These are phyloP conservation scores for Adoxophyes honmai DNA, from an alignment of 1,140 invertebrate genomes.

Conservation along the genomic window DNA sequence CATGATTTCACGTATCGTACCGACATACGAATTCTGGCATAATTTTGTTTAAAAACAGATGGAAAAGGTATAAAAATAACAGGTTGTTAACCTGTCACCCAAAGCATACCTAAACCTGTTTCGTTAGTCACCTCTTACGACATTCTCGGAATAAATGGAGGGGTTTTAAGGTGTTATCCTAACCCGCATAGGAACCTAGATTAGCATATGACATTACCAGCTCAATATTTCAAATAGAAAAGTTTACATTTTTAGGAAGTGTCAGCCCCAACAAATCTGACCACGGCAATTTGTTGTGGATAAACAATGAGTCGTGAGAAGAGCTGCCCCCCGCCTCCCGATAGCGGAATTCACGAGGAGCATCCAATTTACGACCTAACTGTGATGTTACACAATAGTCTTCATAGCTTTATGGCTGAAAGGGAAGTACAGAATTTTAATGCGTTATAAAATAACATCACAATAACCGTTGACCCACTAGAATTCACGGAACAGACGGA, in stretches of 20 bases:
- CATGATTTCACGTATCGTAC: too few relatives aligned
- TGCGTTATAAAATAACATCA: conserved; percentile 12
- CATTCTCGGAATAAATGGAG: too few relatives aligned
- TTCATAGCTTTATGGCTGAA: conserved; percentile 18
- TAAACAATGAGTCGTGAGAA: conserved; percentile 65
- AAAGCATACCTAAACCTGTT: too few relatives aligned
- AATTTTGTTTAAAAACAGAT: too few relatives aligned
- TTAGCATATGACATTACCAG: too few relatives aligned
- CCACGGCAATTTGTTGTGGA: conserved; percentile 50
- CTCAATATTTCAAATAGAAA: too few relatives aligned
- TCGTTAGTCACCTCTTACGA: too few relatives aligned
- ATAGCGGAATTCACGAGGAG: conserved; percentile 53
- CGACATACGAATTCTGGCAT: too few relatives aligned
- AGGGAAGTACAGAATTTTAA: conserved; percentile 11
- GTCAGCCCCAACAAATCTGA: conserved; percentile 43
- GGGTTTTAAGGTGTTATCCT: too few relatives aligned
- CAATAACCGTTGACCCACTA: not conserved
- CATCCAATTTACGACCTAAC: conserved; percentile 56
- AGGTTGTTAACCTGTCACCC: too few relatives aligned
- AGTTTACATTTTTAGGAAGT: conserved; percentile 24
- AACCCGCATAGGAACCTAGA: too few relatives aligned
- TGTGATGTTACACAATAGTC: conserved; percentile 42
- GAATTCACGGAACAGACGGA: not conserved
- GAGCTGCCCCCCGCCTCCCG: conserved; percentile 40
- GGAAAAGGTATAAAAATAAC: too few relatives aligned